These are phyloP conservation scores for Leucophenga montana DNA, from an alignment of 2,888 invertebrate species.

Conservation along the genomic window DNA sequence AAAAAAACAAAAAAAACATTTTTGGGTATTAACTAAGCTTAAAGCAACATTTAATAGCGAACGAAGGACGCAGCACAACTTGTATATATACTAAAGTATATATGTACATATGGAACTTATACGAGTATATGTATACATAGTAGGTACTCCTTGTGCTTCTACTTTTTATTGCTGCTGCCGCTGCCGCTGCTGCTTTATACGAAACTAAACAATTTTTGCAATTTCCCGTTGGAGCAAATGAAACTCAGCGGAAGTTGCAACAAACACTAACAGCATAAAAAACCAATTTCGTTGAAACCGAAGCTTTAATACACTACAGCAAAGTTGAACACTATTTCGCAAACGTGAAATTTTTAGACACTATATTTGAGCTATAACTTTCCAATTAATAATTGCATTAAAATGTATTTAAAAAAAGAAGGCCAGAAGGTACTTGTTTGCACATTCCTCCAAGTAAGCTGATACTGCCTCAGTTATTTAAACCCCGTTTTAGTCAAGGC, in stretches of 20 bases:
- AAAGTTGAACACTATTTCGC: neutral
- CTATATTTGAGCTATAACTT: too few relatives aligned
- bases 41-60: slow-evolving; percentile 38
- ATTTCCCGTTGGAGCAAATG: slow-evolving; percentile 18
- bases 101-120: neutral
- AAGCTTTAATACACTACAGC: neutral
- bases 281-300: neutral
- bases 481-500: too few relatives aligned
- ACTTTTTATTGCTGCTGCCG: neutral
- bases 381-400: too few relatives aligned
- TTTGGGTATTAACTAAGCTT: slow-evolving; percentile 35
- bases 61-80: neutral
- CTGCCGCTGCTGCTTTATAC: neutral
- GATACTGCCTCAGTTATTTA: too few relatives aligned
- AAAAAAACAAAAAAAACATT: slow-evolving; percentile 20
- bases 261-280: neutral
- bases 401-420: too few relatives aligned
- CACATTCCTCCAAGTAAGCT: too few relatives aligned
- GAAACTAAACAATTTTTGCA: slow-evolving; percentile 21
- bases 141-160: neutral
- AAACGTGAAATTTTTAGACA: too few relatives aligned
- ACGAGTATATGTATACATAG: neutral
- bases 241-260: slow-evolving; percentile 24
- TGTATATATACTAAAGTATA: neutral
- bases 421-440: too few relatives aligned